Evolutionary conservation across 2,113 vertebrate genomes (phyloP).

Genomic region (Pyxicephalus adspersus): DNA sequence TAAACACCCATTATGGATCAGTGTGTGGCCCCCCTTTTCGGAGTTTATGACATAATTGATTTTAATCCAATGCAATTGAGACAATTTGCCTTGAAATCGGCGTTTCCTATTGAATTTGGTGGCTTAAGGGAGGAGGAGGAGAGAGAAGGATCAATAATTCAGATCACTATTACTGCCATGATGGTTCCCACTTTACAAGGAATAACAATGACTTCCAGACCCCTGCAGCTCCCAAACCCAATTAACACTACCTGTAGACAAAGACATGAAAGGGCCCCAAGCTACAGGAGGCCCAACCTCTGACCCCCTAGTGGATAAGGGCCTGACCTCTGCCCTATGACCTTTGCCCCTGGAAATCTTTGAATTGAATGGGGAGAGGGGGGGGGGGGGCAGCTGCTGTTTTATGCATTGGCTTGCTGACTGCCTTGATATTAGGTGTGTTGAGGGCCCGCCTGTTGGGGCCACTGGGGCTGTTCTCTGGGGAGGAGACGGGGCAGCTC

Average conservation of each 20-base stretch:
- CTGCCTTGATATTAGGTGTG: background rate
- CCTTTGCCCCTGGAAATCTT: slow-evolving; percentile 59
- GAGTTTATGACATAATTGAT: background rate
- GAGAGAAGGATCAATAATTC: slow-evolving; percentile 25
- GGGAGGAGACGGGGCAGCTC: background rate
- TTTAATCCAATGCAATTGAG: background rate
- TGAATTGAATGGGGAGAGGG: slow-evolving; percentile 31
- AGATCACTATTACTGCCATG: slow-evolving; percentile 33
- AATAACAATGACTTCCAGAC: slow-evolving; percentile 40
- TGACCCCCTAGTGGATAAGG: slow-evolving; percentile 53
- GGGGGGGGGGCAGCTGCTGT: slow-evolving; percentile 16
- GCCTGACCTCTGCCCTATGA: slow-evolving; percentile 55
- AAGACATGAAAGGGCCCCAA: background rate
- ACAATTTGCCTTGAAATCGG: background rate
- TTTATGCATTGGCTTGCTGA: slow-evolving; percentile 3
- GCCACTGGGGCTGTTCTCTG: background rate
- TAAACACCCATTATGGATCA: background rate
- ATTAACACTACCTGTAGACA: slow-evolving; percentile 50
- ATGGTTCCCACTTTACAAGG: slow-evolving; percentile 11
- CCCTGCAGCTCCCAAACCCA: slow-evolving; percentile 26
- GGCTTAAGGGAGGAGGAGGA: background rate
- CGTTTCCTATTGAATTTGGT: background rate
- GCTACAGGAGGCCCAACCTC: background rate
- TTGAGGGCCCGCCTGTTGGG: background rate
- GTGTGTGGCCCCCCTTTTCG: background rate